Conservation (phyloP, 2,888 invertebrate species). For the Tetramorium bicarinatum region DNA sequence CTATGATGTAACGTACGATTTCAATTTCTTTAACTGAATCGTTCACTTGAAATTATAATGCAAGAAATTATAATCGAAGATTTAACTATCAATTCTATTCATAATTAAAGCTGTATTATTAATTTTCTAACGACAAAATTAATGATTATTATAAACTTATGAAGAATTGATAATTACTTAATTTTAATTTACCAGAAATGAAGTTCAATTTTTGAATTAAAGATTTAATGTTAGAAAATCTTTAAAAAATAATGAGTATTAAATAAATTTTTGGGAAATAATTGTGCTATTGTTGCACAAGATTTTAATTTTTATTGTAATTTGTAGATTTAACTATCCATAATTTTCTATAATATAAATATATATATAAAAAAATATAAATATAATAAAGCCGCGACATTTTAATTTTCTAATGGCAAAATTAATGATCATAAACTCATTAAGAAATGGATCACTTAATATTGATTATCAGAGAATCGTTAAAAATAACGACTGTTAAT, state of each 20-base stretch:
- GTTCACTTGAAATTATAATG: background rate
- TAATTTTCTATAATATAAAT: background rate
- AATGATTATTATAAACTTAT: background rate
- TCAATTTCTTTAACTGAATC: constrained; percentile 8
- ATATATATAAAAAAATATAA: too few relatives aligned
- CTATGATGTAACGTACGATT: background rate
- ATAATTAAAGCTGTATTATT: background rate
- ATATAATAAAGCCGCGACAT: background rate
- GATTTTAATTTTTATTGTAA: background rate
- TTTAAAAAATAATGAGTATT: background rate
- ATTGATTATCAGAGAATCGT: background rate
- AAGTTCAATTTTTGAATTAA: too few relatives aligned
- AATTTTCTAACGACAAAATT: background rate
- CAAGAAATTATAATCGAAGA: background rate
- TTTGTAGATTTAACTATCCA: background rate
- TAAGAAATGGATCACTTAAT: background rate
- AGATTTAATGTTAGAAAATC: background rate
- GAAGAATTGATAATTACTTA: background rate
- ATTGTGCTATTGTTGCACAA: background rate
- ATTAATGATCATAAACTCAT: background rate
- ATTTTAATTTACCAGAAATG: background rate
- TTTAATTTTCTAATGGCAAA: background rate
- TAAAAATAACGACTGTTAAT: background rate
- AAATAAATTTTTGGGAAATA: background rate
- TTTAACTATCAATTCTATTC: background rate